A percentile compares a stretch with the other conserved stretches of the same genome.
phyloP scores from a whole-genome alignment of 2,113 vertebrate species.

The Aplodontia rufa region DNA sequence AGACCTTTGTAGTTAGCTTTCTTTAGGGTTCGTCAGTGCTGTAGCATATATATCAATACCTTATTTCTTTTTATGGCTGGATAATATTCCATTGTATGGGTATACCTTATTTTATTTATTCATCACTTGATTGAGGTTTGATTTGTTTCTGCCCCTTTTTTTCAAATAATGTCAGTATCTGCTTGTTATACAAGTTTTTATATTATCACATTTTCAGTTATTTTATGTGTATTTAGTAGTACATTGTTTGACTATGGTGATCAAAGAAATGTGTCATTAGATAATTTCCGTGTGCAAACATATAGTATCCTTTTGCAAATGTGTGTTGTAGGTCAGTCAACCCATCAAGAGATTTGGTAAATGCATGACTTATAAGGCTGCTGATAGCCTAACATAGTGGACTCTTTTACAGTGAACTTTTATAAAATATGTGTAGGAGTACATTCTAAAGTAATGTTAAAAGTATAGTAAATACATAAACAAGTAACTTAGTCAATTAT shows the following conservation, averaged over 20 bases:
- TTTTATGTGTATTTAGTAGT: neutral
- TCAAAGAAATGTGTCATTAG: neutral
- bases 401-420: neutral
- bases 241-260: neutral
- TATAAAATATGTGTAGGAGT: neutral
- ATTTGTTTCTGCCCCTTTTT: neutral
- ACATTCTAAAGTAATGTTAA: neutral
- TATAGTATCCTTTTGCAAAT: neutral
- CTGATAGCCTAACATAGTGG: neutral
- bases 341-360: neutral
- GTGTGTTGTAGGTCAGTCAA: neutral
- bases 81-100: neutral
- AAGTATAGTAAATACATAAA: neutral
- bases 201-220: neutral
- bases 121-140: neutral
- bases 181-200: neutral
- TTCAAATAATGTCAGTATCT: neutral
- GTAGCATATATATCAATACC: neutral
- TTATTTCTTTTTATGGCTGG: constrained; percentile 16
- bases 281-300: neutral
- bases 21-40: neutral
- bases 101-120: neutral
- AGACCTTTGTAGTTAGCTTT: neutral
- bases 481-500: neutral
- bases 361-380: neutral